Percentiles rank a stretch among this genome's conserved stretches.
phyloP scores from a whole-genome alignment of 2,797 vertebrate species.

The Clarias pachynema region DNA sequence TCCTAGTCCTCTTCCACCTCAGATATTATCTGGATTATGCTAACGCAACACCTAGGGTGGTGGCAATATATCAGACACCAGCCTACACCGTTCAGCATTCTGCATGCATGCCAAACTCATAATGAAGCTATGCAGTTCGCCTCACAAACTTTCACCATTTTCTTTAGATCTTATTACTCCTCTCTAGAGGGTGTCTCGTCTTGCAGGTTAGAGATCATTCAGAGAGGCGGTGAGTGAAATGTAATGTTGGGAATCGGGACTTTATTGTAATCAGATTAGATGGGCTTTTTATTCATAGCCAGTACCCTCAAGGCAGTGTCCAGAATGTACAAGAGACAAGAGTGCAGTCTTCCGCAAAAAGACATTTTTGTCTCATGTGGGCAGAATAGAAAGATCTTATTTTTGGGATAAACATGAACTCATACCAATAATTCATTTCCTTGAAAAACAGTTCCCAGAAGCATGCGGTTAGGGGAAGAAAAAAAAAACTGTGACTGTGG shows the following conservation, averaged over 20 bases:
- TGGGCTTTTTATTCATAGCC: slow-evolving; percentile 38
- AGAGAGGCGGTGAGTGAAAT: slow-evolving; percentile 18
- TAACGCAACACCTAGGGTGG: slow-evolving; percentile 26
- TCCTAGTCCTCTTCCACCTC: slow-evolving; percentile 23
- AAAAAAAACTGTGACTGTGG: background rate
- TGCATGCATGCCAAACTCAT: slow-evolving; percentile 31
- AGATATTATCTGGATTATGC: slow-evolving; percentile 52
- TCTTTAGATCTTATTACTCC: slow-evolving; percentile 51
- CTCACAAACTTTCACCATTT: slow-evolving; percentile 45
- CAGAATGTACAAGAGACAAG: slow-evolving; percentile 26
- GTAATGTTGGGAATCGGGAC: slow-evolving; percentile 35
- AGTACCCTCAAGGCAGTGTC: slow-evolving; percentile 24
- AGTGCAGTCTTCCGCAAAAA: background rate
- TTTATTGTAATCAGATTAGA: slow-evolving; percentile 52
- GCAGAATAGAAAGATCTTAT: background rate
- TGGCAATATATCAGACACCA: slow-evolving; percentile 27
- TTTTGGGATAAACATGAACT: background rate
- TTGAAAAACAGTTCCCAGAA: slow-evolving; percentile 3
- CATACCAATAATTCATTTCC: background rate
- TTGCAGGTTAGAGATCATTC: slow-evolving; percentile 36
- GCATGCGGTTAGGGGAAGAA: background rate
- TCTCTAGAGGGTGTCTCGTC: slow-evolving; percentile 40
- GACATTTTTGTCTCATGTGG: background rate
- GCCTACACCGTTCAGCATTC: slow-evolving; percentile 40
- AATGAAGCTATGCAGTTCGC: slow-evolving; percentile 47